phyloP scores from a whole-genome alignment of 2,888 invertebrate species.

The Xylota segnis region DNA sequence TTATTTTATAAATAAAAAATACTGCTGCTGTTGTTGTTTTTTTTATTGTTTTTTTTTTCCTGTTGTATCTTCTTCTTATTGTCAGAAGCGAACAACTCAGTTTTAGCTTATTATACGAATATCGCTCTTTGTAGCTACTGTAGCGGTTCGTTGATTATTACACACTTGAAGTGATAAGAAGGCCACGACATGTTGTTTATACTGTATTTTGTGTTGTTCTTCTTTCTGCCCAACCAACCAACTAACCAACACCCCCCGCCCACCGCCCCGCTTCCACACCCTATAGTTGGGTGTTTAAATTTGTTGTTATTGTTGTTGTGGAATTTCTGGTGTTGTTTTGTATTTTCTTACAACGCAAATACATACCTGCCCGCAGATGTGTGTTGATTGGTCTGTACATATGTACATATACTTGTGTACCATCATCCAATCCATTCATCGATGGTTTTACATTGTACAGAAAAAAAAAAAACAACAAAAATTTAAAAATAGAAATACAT shows the following conservation, averaged over 20 bases:
- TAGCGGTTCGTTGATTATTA: constrained; percentile 70
- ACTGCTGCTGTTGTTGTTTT: background rate
- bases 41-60: background rate
- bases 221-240: background rate
- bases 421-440: constrained; percentile 20
- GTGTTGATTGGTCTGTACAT: constrained; percentile 1
- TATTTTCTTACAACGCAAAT: constrained; percentile 40
- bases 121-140: constrained; percentile 28
- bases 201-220: constrained; percentile 42
- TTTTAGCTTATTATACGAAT: constrained; percentile 14
- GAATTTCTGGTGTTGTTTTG: constrained; percentile 10
- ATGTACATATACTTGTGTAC: background rate
- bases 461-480: too few relatives aligned
- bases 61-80: background rate
- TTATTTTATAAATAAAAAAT: constrained; percentile 30
- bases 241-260: background rate
- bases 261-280: too few relatives aligned
- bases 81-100: constrained; percentile 12
- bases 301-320: constrained; percentile 1
- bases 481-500: constrained; percentile 56
- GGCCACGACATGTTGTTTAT: constrained; percentile 71
- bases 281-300: background rate
- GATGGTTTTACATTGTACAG: constrained; percentile 9
- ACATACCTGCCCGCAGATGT: constrained; percentile 51
- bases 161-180: constrained; percentile 75